Conservation (phyloP, 2,888 invertebrate genomes). For the Torymus auratus region DNA sequence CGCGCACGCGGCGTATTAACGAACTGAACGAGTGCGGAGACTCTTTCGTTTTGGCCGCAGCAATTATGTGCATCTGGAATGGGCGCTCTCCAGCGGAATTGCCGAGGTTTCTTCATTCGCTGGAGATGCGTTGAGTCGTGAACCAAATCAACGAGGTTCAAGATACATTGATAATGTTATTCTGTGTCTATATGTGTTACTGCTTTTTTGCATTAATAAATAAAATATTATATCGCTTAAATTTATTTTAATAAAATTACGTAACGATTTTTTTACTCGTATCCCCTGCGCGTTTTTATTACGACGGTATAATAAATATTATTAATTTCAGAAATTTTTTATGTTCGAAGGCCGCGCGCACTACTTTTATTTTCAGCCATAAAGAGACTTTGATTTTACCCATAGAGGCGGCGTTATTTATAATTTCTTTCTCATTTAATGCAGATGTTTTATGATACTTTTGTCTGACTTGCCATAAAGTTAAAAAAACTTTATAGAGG, state of each 20-base stretch:
- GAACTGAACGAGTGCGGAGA: conserved; percentile 46
- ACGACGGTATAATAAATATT: conserved; percentile 3
- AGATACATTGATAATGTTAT: no score
- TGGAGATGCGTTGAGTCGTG: no score
- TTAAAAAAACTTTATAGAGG: conserved; percentile 69
- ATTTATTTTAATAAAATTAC: no score
- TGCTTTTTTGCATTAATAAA: no score
- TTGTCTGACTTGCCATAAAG: conserved; percentile 59
- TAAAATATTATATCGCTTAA: no score
- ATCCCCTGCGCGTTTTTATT: background rate
- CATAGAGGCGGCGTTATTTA: conserved; percentile 48
- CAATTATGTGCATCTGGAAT: conserved; percentile 57
- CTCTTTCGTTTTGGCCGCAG: conserved; percentile 42
- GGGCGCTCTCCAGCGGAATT: conserved; percentile 36
- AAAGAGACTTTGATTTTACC: conserved; percentile 44
- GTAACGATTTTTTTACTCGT: no score
- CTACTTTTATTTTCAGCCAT: conserved; percentile 37
- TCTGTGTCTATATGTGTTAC: no score
- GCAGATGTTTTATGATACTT: conserved; percentile 57
- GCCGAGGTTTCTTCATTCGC: conserved; percentile 49
- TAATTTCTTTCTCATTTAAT: conserved; percentile 55
- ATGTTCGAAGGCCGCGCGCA: background rate
- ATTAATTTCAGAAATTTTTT: conserved; percentile 14
- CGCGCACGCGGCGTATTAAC: conserved; percentile 47
- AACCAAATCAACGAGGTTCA: no score